Base-by-base conservation (phyloP, 2,113 vertebrate species). In the Rattus rattus region DNA sequence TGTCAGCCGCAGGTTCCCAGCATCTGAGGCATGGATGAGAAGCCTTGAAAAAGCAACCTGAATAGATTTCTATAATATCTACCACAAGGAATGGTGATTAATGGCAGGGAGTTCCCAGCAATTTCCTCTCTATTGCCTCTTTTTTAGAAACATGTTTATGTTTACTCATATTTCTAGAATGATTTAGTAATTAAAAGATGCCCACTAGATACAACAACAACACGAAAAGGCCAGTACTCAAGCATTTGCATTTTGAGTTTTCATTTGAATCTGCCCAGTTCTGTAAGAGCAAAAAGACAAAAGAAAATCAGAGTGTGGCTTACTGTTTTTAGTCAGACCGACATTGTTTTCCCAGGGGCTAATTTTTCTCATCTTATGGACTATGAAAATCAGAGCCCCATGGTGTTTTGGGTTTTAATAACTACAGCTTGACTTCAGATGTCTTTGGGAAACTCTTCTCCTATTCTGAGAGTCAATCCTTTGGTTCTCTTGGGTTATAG, bases 301-400 rank as follows among this genome's bases (percentile, higher is more conserved):
- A 81, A 90, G 39, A 69, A 16, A 96, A 84, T 88, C 20, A 49
- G 73, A 94, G 12, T 6, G 63, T 65, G 52, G 28, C 10, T 96
- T 47, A 4, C 61, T 79, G 14, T 85, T 67, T 90, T 81, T 87
- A n/a, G 72, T 39, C 56, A 91, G 70, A 67, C 47, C 91, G 70
- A 76, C 52, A 61, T 30, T 91, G 81, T 76, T 95, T 95, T 43
- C 61, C 84, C 9, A 90, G 52, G 63, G 30, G 14, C 54, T 90
- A 59, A 93, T 80, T 52, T 59, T 92, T 96, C 63, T 83, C 65
- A 89, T 80, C 80, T 87, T 69, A 33, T 63, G 8, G 26, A 88
- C 69, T 33, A 92, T 19, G 52, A 85, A 94, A 85, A 56, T 73
- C 30, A 90, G 70, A 80, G 56, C n/a, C 14, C 30, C 52, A 13